These are phyloP conservation scores for Quadroppia sp. DNA, from an alignment of 2,888 invertebrate species.

Conservation along the genomic window DNA sequence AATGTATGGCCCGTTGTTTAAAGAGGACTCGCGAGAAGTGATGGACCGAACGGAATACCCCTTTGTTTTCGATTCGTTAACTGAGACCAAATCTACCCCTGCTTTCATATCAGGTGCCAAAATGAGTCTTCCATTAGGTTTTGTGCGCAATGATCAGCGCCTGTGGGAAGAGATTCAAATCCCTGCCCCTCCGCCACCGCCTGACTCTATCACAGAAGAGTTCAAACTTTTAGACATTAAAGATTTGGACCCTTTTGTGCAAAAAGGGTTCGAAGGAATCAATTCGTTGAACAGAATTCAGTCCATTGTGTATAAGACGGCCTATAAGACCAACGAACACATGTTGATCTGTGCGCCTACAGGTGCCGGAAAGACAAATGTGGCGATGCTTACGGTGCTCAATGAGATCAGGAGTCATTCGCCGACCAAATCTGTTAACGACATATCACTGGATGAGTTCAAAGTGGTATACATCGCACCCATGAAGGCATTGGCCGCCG, in stretches of 20 bases:
- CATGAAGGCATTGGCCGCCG: slow-evolving; percentile 98
- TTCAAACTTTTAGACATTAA: slow-evolving; percentile 37
- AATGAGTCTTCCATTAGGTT: slow-evolving; percentile 72
- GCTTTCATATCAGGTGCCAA: slow-evolving; percentile 74
- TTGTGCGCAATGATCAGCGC: slow-evolving; percentile 66
- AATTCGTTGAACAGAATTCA: slow-evolving; percentile 88
- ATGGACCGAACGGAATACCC: slow-evolving; percentile 37
- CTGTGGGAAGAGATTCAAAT: slow-evolving; percentile 74
- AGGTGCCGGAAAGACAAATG: slow-evolving; percentile 98
- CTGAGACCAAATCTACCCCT: slow-evolving; percentile 64
- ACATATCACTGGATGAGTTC: slow-evolving; percentile 45
- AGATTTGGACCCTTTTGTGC: slow-evolving; percentile 64
- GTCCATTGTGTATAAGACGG: slow-evolving; percentile 88
- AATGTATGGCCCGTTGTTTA: slow-evolving; percentile 37
- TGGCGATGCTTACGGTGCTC: slow-evolving; percentile 86
- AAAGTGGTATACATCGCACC: slow-evolving; percentile 97
- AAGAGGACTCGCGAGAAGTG: slow-evolving; percentile 12
- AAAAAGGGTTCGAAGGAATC: slow-evolving; percentile 81
- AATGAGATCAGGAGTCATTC: slow-evolving; percentile 65
- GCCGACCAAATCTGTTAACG: slow-evolving; percentile 38
- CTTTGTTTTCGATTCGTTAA: slow-evolving; percentile 72
- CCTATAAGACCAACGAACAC: slow-evolving; percentile 87
- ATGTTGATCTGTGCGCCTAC: slow-evolving; percentile 97
- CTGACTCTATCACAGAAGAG: slow-evolving; percentile 8
- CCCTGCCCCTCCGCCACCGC: slow-evolving; percentile 51